A percentile compares a stretch with the other conserved stretches of the same genome.
Conservation (phyloP, 2,797 vertebrate genomes). For the Lacerta agilis region DNA sequence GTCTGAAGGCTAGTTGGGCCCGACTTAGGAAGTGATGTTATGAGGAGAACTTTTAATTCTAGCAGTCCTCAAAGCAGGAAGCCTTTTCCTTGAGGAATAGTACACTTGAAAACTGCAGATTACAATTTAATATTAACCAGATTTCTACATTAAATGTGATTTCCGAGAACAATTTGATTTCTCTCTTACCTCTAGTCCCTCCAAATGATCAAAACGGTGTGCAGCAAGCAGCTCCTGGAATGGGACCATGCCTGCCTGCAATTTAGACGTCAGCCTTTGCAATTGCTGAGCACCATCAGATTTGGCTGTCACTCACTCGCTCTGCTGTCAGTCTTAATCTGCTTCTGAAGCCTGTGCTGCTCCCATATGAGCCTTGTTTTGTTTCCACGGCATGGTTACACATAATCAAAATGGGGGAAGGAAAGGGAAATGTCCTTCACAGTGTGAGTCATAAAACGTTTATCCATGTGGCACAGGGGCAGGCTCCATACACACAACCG, state of each 20-base stretch:
- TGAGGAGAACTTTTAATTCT: slow-evolving; percentile 72
- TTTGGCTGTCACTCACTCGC: slow-evolving; percentile 61
- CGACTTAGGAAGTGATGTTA: slow-evolving; percentile 81
- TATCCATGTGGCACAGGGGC: slow-evolving; percentile 18
- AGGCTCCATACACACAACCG: slow-evolving; percentile 14
- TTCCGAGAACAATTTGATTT: slow-evolving; percentile 86
- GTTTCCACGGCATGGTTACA: background rate
- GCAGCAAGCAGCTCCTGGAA: slow-evolving; percentile 75
- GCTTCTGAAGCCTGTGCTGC: background rate
- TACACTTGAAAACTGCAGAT: slow-evolving; percentile 80
- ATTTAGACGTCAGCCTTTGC: slow-evolving; percentile 68
- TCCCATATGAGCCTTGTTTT: slow-evolving; percentile 42
- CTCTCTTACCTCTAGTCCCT: slow-evolving; percentile 35
- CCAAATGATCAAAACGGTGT: slow-evolving; percentile 71
- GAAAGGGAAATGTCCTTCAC: slow-evolving; percentile 4
- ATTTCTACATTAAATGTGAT: slow-evolving; percentile 83
- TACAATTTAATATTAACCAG: slow-evolving; percentile 83
- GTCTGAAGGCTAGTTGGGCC: slow-evolving; percentile 76
- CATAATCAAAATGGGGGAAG: fast-evolving
- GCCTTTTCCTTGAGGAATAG: slow-evolving; percentile 81
- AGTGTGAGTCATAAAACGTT: slow-evolving; percentile 22
- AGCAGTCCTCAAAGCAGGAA: slow-evolving; percentile 75
- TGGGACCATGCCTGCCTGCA: slow-evolving; percentile 71
- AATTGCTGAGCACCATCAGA: slow-evolving; percentile 34
- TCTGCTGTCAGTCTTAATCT: slow-evolving; percentile 45